A percentile compares a stretch with the other conserved stretches of the same genome.
These are phyloP conservation scores for Tetragnatha versicolor DNA, from an alignment of 1,140 invertebrate genomes.

Conservation along the genomic window DNA sequence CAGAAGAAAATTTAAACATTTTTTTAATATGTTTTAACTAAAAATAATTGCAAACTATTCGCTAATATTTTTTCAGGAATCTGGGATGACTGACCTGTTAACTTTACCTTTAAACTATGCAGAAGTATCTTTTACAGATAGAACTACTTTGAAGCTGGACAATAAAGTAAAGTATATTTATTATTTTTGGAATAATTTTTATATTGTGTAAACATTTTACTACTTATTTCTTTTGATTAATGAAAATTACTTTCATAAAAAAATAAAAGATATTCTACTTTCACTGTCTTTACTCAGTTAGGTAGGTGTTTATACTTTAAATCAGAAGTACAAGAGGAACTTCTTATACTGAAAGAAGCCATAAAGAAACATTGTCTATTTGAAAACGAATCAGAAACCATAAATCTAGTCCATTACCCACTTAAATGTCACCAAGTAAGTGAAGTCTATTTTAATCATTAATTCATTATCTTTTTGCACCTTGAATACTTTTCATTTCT, in stretches of 20 bases:
- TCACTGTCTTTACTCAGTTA: constrained; percentile 9
- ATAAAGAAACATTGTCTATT: background rate
- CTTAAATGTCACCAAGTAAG: constrained; percentile 36
- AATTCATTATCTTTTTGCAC: background rate
- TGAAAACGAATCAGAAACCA: background rate
- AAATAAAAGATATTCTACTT: background rate
- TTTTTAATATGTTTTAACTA: no score
- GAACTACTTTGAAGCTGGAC: background rate
- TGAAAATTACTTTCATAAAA: no score
- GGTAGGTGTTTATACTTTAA: constrained; percentile 24
- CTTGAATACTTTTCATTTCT: background rate
- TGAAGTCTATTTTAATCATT: background rate
- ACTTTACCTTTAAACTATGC: constrained; percentile 2
- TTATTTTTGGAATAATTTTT: background rate
- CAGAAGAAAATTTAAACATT: no score
- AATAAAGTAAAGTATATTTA: constrained; percentile 16
- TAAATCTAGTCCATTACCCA: constrained; percentile 41
- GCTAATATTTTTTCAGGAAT: constrained; percentile 30
- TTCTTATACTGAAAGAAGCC: background rate
- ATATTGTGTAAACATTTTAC: background rate
- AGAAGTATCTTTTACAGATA: background rate
- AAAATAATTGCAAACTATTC: no score
- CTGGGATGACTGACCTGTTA: no score
- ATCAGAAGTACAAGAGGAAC: background rate
- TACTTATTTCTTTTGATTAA: background rate